Conservation (phyloP, 2,888 invertebrate species). For the Latrodectus hesperus region DNA sequence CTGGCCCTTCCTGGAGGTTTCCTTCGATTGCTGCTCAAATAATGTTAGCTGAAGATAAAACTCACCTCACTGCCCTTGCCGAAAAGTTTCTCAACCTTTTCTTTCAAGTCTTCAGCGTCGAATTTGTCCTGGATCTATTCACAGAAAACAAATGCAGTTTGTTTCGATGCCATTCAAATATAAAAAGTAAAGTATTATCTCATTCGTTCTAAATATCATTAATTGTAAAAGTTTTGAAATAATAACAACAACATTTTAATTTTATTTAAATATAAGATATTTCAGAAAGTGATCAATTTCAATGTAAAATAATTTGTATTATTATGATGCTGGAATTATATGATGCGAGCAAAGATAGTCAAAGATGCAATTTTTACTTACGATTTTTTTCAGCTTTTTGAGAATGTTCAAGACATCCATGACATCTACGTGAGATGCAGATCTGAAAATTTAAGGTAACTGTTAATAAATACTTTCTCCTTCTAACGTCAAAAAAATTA, state of each 20-base stretch:
- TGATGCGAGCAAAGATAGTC: background rate
- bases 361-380: slow-evolving; percentile 10
- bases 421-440: slow-evolving; percentile 8
- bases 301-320: no score
- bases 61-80: slow-evolving; percentile 63
- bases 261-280: no score
- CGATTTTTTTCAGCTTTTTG: slow-evolving; percentile 34
- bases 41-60: background rate
- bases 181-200: no score
- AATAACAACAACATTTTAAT: no score
- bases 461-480: background rate
- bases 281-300: no score
- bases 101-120: slow-evolving; percentile 42
- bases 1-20: background rate
- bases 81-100: slow-evolving; percentile 50
- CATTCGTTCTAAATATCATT: no score
- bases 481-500: no score
- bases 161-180: no score
- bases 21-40: no score
- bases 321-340: background rate
- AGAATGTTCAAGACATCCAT: slow-evolving; percentile 29
- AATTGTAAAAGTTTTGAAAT: no score
- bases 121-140: slow-evolving; percentile 19
- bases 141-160: no score
- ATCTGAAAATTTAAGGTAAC: background rate